Evolutionary conservation across 2,888 invertebrate species (phyloP).

Genomic region (Aleiodes leptofemur): DNA sequence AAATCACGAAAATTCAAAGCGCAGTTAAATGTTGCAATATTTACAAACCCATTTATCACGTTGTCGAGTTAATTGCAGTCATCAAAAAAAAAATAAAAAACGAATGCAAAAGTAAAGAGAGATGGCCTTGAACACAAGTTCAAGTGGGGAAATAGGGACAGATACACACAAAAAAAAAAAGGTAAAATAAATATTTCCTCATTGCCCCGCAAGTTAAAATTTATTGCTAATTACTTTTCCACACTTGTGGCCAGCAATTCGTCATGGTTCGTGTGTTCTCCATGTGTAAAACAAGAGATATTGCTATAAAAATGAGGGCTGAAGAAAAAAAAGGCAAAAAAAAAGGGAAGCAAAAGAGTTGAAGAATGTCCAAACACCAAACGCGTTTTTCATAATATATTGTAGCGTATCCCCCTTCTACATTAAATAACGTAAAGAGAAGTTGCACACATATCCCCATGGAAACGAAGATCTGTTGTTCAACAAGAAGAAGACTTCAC

Average conservation of each 20-base stretch:
- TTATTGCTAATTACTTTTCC: slow-evolving; percentile 56
- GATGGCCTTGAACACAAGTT: slow-evolving; percentile 17
- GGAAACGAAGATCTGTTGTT: too few species aligned
- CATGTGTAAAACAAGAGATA: slow-evolving; percentile 11
- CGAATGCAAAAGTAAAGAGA: not conserved
- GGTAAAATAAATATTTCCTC: slow-evolving; percentile 37
- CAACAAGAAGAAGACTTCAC: too few species aligned
- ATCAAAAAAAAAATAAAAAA: not conserved
- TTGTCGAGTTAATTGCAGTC: not conserved
- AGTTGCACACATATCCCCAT: too few species aligned
- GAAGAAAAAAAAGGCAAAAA: not conserved
- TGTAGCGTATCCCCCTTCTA: too few species aligned
- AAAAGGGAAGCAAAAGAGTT: not conserved
- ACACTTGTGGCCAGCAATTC: slow-evolving; percentile 48
- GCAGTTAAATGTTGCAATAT: slow-evolving; percentile 40
- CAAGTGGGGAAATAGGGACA: slow-evolving; percentile 11
- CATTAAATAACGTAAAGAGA: too few species aligned
- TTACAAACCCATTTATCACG: slow-evolving; percentile 23
- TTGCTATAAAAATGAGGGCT: too few species aligned
- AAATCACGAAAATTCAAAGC: too few species aligned
- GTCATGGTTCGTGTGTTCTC: slow-evolving; percentile 42
- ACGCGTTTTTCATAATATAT: too few species aligned
- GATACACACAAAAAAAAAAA: not conserved
- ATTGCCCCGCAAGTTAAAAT: slow-evolving; percentile 42
- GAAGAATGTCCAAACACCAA: not conserved